Base-by-base conservation (phyloP, 2,113 vertebrate genomes). In the Eleginops maclovinus region DNA sequence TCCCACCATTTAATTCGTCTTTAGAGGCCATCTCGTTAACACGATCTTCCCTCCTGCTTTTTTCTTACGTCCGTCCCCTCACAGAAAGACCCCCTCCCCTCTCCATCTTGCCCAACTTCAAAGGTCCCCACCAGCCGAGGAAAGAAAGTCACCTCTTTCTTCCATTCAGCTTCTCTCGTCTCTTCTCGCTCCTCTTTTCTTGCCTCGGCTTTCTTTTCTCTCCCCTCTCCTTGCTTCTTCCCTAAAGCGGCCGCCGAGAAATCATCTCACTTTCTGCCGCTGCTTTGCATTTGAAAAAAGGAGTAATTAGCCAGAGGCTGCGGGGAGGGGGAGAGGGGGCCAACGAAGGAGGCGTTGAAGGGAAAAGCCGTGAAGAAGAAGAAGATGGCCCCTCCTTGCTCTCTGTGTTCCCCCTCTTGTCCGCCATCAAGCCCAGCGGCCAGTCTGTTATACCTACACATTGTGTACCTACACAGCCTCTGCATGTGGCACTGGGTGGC, bases 11-110 rank as follows among this genome's bases (percentile, higher is more conserved):
- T 94, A 94, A 94, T 95, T 95, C 92, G 84, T 93, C 93, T 95
- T 94, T 92, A 94, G 92, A 94, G 93, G 92, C 91, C 91, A 90
- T 90, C 94, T 95, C 93, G 93, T 95, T 95, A 95, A 95, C 93
- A 94, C 92, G 87, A 94, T 94, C 94, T 93, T 91, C 90, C 90
- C 91, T 92, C 69, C 31, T 36, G 80, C 87, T 88, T 93, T 91
- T 79, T 87, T 82, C 75, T 73, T 84, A 84, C 82, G 80, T 77
- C 83, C 49, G 11, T 79, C 79, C 66, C 54, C 82, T 71, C 72
- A 36, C 78, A 72, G 69, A 88, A 61, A 72, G 63, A 56, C 60
- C 79, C 65, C 64, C 44, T 17, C 69, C 75, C 85, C 66, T 61
- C 82, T 64, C 79, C 87, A 53, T 88, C 88, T 82, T 56, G 60